Conservation (phyloP, 1,140 invertebrate species). For the Drosophila azteca region DNA sequence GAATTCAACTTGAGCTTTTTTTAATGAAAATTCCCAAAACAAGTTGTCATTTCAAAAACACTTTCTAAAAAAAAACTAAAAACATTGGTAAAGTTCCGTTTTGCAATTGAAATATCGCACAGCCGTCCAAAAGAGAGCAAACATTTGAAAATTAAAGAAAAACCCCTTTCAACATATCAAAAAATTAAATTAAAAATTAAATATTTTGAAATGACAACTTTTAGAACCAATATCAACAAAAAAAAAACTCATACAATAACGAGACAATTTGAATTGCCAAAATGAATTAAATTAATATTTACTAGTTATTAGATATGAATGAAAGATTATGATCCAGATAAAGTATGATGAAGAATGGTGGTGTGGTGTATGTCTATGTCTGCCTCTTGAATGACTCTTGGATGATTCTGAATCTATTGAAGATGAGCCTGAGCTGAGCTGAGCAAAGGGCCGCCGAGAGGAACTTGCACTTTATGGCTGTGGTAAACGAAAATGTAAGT, state of each 20-base stretch:
- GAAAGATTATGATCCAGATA: slow-evolving; percentile 24
- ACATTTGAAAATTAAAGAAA: slow-evolving; percentile 5
- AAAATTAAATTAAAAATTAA: slow-evolving; percentile 4
- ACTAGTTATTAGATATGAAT: slow-evolving; percentile 43
- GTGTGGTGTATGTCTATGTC: slow-evolving; percentile 19
- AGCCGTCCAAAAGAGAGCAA: slow-evolving; percentile 55
- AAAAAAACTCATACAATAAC: neutral
- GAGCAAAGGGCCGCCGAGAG: slow-evolving; percentile 2
- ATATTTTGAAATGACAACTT: slow-evolving; percentile 53
- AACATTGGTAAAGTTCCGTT: slow-evolving; percentile 26
- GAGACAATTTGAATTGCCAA: slow-evolving; percentile 44
- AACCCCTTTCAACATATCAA: slow-evolving; percentile 39
- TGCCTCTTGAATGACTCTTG: slow-evolving; percentile 41
- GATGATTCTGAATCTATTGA: slow-evolving; percentile 27
- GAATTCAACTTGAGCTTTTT: neutral
- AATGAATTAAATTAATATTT: slow-evolving; percentile 49
- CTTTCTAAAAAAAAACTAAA: slow-evolving; percentile 1
- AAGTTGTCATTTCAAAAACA: slow-evolving; percentile 44
- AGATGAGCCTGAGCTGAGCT: slow-evolving; percentile 10
- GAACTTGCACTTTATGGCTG: slow-evolving; percentile 54
- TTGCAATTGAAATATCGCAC: slow-evolving; percentile 42
- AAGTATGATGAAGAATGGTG: too few relatives aligned
- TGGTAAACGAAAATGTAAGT: slow-evolving; percentile 72
- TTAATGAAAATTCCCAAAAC: slow-evolving; percentile 15
- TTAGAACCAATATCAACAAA: neutral